A percentile compares a stretch with the other conserved stretches of the same genome.
Evolutionary conservation across 2,113 vertebrate genomes (phyloP).

Genomic region (Spheniscus mendiculus): DNA sequence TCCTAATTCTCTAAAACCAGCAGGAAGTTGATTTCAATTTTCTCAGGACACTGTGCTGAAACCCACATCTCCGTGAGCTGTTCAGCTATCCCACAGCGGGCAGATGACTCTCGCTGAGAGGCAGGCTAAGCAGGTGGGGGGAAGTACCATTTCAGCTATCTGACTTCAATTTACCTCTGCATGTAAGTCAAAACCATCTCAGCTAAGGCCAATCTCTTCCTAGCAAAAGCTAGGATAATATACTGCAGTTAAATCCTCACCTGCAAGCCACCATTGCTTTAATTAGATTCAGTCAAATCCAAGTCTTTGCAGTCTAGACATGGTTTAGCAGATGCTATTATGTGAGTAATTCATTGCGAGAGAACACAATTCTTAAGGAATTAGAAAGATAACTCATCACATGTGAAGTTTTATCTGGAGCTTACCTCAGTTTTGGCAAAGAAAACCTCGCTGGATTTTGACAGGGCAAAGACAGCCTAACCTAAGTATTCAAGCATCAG

Average conservation of each 20-base stretch:
- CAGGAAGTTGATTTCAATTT: background rate
- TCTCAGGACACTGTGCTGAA: background rate
- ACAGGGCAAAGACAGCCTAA: background rate
- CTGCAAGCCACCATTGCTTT: slow-evolving; percentile 10
- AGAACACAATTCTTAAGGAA: slow-evolving; percentile 19
- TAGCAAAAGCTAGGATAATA: background rate
- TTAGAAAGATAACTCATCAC: background rate
- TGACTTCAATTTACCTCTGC: background rate
- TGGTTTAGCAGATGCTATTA: slow-evolving; percentile 49
- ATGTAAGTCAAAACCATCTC: background rate
- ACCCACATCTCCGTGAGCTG: rapidly evolving
- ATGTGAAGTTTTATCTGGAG: background rate
- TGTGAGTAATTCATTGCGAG: background rate
- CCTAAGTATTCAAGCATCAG: background rate
- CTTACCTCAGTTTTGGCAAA: slow-evolving; percentile 7
- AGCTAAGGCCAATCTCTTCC: background rate
- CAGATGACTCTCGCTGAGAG: background rate
- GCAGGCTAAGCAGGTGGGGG: background rate
- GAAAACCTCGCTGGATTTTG: background rate
- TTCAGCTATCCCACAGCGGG: background rate
- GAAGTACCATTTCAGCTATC: background rate
- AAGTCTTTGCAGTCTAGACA: slow-evolving; percentile 56
- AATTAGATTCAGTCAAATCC: slow-evolving; percentile 48
- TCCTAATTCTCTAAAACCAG: background rate
- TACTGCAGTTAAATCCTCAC: background rate